A percentile compares a stretch with the other conserved stretches of the same genome.
Evolutionary conservation across 1,140 invertebrate genomes (phyloP).

Genomic region (Neuroterus valhalla): DNA sequence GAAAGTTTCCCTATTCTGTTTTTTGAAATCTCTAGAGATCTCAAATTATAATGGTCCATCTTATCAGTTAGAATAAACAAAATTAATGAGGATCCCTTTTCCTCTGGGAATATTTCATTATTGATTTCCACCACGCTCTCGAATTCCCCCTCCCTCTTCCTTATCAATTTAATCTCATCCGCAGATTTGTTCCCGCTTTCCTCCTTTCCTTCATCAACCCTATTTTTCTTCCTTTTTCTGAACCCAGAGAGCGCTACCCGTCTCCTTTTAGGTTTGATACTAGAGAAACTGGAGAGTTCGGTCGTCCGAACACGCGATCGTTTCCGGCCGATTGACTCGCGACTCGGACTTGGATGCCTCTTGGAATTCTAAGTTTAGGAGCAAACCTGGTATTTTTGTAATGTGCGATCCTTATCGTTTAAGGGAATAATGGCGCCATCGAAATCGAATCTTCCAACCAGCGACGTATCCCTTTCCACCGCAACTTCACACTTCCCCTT

Average conservation of each 20-base stretch:
- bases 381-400: slow-evolving; percentile 23
- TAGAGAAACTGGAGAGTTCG: slow-evolving; percentile 3
- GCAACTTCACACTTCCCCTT: slow-evolving; percentile 26
- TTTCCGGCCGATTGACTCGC: slow-evolving; percentile 37
- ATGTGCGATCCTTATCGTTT: slow-evolving; percentile 36
- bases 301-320: slow-evolving; percentile 30
- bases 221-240: slow-evolving; percentile 20
- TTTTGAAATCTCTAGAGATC: too few species aligned
- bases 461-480: not conserved
- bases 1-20: too few species aligned
- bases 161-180: too few species aligned
- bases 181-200: not conserved
- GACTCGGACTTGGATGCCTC: slow-evolving; percentile 23
- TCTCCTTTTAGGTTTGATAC: not conserved
- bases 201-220: not conserved
- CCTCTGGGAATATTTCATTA: too few species aligned
- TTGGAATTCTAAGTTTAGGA: slow-evolving; percentile 8
- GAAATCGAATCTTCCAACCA: slow-evolving; percentile 7
- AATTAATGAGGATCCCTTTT: too few species aligned
- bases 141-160: too few species aligned
- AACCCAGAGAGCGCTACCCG: slow-evolving; percentile 4
- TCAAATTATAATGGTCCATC: too few species aligned
- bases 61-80: too few species aligned
- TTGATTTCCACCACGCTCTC: too few species aligned
- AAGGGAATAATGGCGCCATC: slow-evolving; percentile 26